Percentiles rank a stretch among this genome's conserved stretches.
Evolutionary conservation across 2,888 invertebrate genomes (phyloP).

Genomic region (Ectobius pallidus): DNA sequence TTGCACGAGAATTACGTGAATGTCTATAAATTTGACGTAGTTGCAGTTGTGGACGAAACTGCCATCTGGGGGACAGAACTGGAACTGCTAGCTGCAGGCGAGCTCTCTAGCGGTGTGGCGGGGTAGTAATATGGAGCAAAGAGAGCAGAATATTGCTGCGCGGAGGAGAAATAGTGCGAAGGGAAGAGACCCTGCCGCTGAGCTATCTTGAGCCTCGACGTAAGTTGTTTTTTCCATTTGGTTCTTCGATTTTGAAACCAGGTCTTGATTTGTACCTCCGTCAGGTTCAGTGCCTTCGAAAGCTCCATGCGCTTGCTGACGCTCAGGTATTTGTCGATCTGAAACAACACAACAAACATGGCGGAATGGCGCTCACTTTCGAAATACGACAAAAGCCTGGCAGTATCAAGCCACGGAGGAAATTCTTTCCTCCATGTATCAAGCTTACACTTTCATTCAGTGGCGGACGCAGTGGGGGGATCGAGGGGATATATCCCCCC

Average conservation of each 20-base stretch:
- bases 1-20: too few relatives aligned
- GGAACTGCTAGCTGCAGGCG: constrained; percentile 18
- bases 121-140: constrained; percentile 69
- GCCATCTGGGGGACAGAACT: constrained; percentile 23
- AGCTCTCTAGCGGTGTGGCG: constrained; percentile 60
- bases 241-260: constrained; percentile 97
- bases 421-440: too few relatives aligned
- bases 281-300: constrained; percentile 84
- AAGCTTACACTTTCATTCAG: too few relatives aligned
- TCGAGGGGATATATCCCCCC: too few relatives aligned
- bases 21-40: background rate
- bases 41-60: background rate
- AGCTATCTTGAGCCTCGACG: constrained; percentile 86
- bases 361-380: too few relatives aligned
- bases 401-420: too few relatives aligned
- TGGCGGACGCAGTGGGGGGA: too few relatives aligned
- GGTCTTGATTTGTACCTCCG: constrained; percentile 96
- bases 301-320: constrained; percentile 94
- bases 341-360: constrained; percentile 36
- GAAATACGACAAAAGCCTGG: too few relatives aligned
- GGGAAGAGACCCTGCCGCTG: constrained; percentile 82
- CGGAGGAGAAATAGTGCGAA: constrained; percentile 50
- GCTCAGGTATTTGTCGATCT: constrained; percentile 93
- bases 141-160: constrained; percentile 65
- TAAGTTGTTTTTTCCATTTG: constrained; percentile 97